phyloP scores from a whole-genome alignment of 2,888 invertebrate genomes.

The Mythimna pallens region DNA sequence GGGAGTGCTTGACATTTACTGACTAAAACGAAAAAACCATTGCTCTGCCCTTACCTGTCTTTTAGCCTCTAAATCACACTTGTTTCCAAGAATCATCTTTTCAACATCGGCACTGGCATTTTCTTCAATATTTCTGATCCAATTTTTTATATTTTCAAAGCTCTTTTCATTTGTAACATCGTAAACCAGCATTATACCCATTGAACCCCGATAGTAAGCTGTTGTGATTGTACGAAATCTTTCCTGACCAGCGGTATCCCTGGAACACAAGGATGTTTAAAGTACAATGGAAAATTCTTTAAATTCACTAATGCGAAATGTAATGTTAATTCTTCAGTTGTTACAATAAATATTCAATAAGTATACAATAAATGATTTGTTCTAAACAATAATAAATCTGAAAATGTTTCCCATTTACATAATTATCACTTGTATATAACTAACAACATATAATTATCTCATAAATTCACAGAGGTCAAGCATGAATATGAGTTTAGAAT shows the following conservation, averaged over 20 bases:
- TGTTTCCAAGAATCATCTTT: conserved; percentile 99
- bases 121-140: conserved; percentile 99
- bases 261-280: conserved; percentile 75
- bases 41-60: conserved; percentile 92
- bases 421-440: conserved; percentile 11
- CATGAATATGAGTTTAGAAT: conserved; percentile 36
- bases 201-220: conserved; percentile 99
- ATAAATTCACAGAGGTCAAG: conserved; percentile 32
- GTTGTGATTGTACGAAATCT: conserved; percentile 99
- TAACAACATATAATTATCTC: conserved; percentile 10
- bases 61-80: conserved; percentile 99
- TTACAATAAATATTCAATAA: conserved; percentile 10
- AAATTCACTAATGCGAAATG: background rate
- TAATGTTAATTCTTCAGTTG: background rate
- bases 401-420: conserved; percentile 10
- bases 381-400: conserved; percentile 3
- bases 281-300: background rate
- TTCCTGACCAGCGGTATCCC: conserved; percentile 99
- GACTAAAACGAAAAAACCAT: too few species aligned
- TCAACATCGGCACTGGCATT: conserved; percentile 99
- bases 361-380: background rate
- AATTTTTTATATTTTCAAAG: conserved; percentile 99
- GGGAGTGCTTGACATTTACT: too few species aligned
- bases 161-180: conserved; percentile 99
- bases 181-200: conserved; percentile 99